Percentiles rank a stretch among this genome's conserved stretches.
Conservation (phyloP, 2,888 invertebrate species). For the Tenodera sinensis region DNA sequence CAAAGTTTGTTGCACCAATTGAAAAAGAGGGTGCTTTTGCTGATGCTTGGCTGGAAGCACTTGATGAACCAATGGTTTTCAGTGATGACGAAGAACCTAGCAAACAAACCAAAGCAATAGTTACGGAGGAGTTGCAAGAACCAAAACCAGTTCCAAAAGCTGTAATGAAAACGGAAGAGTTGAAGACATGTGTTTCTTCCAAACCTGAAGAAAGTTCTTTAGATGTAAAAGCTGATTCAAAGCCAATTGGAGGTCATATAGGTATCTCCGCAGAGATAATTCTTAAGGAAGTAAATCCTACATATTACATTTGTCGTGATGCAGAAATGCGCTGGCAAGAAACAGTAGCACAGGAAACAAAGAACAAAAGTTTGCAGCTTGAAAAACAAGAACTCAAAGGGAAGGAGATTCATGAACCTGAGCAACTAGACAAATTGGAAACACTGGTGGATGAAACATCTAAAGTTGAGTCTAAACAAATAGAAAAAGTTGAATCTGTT, state of each 20-base stretch:
- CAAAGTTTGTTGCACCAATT: background rate
- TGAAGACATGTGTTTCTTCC: background rate
- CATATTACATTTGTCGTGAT: constrained; percentile 24
- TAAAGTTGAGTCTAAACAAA: background rate
- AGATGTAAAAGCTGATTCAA: background rate
- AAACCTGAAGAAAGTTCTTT: background rate
- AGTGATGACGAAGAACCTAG: constrained; percentile 39
- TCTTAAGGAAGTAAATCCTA: background rate
- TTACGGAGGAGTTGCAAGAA: background rate
- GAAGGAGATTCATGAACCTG: background rate
- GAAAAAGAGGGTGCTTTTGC: constrained; percentile 33
- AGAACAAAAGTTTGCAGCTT: background rate
- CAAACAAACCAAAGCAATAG: background rate
- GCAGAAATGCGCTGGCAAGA: constrained; percentile 25
- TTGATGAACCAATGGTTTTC: constrained; percentile 43
- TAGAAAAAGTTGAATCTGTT: background rate
- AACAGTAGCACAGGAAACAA: background rate
- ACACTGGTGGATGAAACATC: background rate
- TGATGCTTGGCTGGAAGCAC: constrained; percentile 41
- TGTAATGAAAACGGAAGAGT: background rate
- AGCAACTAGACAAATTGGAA: background rate
- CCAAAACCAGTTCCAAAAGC: background rate
- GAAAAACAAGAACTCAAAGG: background rate
- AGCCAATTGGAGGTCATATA: background rate
- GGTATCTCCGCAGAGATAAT: background rate